Base-by-base conservation (phyloP, 2,113 vertebrate species). In the Ailuropoda melanoleuca region DNA sequence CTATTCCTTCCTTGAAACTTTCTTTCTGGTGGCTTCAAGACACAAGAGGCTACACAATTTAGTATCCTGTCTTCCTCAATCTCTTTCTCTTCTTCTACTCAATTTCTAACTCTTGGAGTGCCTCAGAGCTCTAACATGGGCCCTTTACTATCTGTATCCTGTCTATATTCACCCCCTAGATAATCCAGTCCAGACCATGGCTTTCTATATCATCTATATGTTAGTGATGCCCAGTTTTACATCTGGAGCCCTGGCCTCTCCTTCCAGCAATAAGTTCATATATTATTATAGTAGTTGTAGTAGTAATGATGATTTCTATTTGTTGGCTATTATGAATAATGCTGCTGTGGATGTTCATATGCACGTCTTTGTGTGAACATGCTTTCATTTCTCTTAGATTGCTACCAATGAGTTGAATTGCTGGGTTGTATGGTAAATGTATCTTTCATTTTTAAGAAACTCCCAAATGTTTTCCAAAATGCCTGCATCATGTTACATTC, bases 391-490 rank as follows among this genome's bases (percentile, higher is more conserved):
- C n/a, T n/a, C 39, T 93, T 62, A 72, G 24, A 24, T 88, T 66
- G 15, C 46, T 62, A 58, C 55, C 29, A 68, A 1, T 81, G 48
- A 83, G 48, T 92, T 9, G 50, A 68, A 60, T 70, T 92, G 50
- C n/a, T 97, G 19, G 37, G 56, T 70, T 78, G 19, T 60, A 37
- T 39, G n/a, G 21, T 72, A 90, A 50, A 90, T 60, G 75, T 68
- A 39, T 26, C 48, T 70, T 78, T 93, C 4, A 39, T 90, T 90
- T 97, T 88, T 62, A 17, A 91, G 55, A 95, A 93, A 60, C 34
- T 87, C 18, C 8, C 43, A 64, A 48, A 53, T 39, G 8, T 90
- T 91, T 92, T 39, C 37, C 29, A n/a, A 12, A 70, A 34, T 83
- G 26, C 26, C 34, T 78, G 1, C 31, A 58, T 88, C 10, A 18